Percentiles rank a stretch among this genome's conserved stretches.
Conservation (phyloP, 2,888 invertebrate genomes). For the Julus scanicus region DNA sequence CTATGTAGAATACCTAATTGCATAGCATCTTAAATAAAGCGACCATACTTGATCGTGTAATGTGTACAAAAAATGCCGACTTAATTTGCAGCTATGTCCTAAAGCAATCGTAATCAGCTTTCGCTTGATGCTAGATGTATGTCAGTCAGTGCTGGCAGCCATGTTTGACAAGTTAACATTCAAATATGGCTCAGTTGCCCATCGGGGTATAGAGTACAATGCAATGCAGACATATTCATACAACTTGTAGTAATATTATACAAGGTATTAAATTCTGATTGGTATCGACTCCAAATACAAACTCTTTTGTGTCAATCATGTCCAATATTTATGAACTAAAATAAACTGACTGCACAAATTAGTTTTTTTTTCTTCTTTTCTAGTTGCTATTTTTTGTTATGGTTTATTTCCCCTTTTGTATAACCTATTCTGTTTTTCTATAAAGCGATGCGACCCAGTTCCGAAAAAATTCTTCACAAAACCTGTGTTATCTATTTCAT, state of each 20-base stretch:
- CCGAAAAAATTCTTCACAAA: not conserved
- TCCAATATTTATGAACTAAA: not conserved
- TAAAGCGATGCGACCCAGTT: not conserved
- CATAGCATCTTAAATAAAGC: not conserved
- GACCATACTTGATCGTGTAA: not conserved
- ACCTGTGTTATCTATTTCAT: not conserved
- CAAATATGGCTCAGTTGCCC: not conserved
- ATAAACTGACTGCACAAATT: not conserved
- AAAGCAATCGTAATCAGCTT: not conserved
- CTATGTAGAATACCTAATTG: not conserved
- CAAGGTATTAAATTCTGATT: not conserved
- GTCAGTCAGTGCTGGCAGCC: not conserved
- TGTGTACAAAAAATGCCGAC: not conserved
- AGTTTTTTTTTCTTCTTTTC: not conserved
- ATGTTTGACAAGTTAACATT: constrained; percentile 7
- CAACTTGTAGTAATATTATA: not conserved
- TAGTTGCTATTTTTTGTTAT: not conserved
- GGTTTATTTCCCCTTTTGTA: not conserved
- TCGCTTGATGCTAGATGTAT: not conserved
- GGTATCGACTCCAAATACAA: not conserved
- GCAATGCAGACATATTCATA: not conserved
- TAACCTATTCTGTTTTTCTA: not conserved
- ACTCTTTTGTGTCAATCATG: constrained; percentile 25
- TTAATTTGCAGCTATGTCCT: not conserved
- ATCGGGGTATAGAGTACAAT: not conserved